Evolutionary conservation across 2,797 vertebrate genomes (phyloP).

Genomic region (Anguilla obscura): DNA sequence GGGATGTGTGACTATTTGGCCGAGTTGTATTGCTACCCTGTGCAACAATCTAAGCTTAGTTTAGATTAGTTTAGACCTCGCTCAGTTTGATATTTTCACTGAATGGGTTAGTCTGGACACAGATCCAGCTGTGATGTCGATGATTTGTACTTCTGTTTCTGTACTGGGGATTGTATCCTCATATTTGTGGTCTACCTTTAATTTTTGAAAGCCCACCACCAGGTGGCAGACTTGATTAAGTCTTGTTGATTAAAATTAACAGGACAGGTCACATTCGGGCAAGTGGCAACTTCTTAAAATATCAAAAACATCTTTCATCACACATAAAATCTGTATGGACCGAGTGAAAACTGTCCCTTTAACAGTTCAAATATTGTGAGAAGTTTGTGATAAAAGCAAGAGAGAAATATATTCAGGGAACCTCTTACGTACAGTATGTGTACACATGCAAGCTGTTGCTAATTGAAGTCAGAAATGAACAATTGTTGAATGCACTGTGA

Average conservation of each 20-base stretch:
- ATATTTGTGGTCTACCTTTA: not conserved
- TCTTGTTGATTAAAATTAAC: not conserved
- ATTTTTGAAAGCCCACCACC: slow-evolving; percentile 41
- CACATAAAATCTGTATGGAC: not conserved
- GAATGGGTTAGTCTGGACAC: not conserved
- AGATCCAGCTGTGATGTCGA: not conserved
- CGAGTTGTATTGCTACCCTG: not conserved
- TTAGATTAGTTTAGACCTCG: not conserved
- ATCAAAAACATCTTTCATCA: not conserved
- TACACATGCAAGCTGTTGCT: not conserved
- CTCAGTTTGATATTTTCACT: not conserved
- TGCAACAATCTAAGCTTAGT: not conserved
- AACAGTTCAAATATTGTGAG: not conserved
- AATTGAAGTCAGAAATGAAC: not conserved
- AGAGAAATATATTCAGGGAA: not conserved
- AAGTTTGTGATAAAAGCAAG: not conserved
- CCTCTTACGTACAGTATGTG: not conserved
- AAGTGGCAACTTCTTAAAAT: not conserved
- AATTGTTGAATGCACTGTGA: not conserved
- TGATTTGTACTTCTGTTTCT: not conserved
- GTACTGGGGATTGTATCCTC: not conserved
- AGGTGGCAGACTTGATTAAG: slow-evolving; percentile 59
- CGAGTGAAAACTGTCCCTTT: not conserved
- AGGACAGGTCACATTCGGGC: not conserved
- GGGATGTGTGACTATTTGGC: not conserved